Base-by-base conservation (phyloP, 92 coral and sea anemone species). In the Palythoa caribaeorum region DNA sequence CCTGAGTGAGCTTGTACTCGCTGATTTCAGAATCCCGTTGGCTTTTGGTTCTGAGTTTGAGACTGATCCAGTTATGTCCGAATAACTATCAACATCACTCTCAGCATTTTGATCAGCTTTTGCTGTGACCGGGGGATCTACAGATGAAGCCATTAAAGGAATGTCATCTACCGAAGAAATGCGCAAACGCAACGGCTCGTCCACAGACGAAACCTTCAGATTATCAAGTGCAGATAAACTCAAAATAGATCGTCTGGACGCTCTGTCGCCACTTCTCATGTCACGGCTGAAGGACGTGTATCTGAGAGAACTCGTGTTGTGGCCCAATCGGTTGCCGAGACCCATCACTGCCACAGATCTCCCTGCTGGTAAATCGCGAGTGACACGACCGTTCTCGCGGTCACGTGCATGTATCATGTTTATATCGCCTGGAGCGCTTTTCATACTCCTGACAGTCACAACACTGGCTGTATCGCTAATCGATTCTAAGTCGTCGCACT, bases 51-150 rank as follows among this genome's bases (percentile, higher is more conserved):
- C 90, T 40, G 51, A 55, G 9, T 55, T 80, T 37, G 70, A 81
- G 48, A 71, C 71, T 1, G 65, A 1, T 35, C 70, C 87, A 21
- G 73, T 79, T 86, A 95, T 95, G 73, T 95, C 98, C 76, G 98
- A 95, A 78, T 95, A 95, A 83, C 98, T 95, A 69, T 95, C 98
- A 7, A 95, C 80, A 71, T 93, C 96, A 47, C 86, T 81, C 40
- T 81, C 86, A n/a, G 57, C 59, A 21, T 52, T 71, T 40, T 80
- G 85, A 38, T 80, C 85, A 14, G 9, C 1, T 14, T 48, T 65
- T 12, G 96, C 83, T 60, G 87, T 90, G 3, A 93, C 80, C 3
- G 76, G 76, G 9, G 86, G 62, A 11, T 81, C 86, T 40, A 81
- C 76, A 2, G 76, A 81, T 36, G 86, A 81, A 47, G 47, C 86